These are phyloP conservation scores for Chelonus formosanus DNA, from an alignment of 2,888 invertebrate genomes.

Conservation along the genomic window DNA sequence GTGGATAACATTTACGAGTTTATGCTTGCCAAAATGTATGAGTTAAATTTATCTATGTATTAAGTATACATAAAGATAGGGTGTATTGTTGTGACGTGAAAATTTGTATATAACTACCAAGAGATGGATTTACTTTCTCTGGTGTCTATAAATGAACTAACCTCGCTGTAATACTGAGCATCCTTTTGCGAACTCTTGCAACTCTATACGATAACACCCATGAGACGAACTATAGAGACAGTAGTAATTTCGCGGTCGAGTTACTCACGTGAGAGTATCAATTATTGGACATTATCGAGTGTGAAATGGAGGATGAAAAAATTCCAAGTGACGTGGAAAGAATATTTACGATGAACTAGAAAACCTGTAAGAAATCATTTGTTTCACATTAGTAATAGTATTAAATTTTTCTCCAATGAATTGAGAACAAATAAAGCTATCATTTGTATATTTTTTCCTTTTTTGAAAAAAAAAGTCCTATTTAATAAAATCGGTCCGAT, in stretches of 20 bases:
- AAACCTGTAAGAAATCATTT: background rate
- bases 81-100: background rate
- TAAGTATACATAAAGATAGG: background rate
- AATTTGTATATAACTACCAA: background rate
- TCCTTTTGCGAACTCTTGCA: conserved; percentile 7
- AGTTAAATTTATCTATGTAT: background rate
- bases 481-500: too few species aligned
- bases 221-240: conserved; percentile 9
- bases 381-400: background rate
- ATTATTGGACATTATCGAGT: conserved; percentile 16
- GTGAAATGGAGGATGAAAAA: conserved; percentile 17
- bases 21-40: background rate
- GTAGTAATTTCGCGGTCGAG: conserved; percentile 18
- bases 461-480: too few species aligned
- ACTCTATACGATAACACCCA: conserved; percentile 12
- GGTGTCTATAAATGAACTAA: conserved; percentile 4
- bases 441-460: too few species aligned
- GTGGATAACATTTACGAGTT: conserved; percentile 26
- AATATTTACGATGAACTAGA: background rate
- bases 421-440: too few species aligned
- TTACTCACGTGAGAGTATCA: conserved; percentile 18
- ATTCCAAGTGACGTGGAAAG: conserved; percentile 7
- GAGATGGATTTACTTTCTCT: conserved; percentile 1
- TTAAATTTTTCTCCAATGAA: too few species aligned
- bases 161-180: too few species aligned